These are phyloP conservation scores for Lepidocyrtinus sp. DNA, from an alignment of 2,888 invertebrate species.

Conservation along the genomic window DNA sequence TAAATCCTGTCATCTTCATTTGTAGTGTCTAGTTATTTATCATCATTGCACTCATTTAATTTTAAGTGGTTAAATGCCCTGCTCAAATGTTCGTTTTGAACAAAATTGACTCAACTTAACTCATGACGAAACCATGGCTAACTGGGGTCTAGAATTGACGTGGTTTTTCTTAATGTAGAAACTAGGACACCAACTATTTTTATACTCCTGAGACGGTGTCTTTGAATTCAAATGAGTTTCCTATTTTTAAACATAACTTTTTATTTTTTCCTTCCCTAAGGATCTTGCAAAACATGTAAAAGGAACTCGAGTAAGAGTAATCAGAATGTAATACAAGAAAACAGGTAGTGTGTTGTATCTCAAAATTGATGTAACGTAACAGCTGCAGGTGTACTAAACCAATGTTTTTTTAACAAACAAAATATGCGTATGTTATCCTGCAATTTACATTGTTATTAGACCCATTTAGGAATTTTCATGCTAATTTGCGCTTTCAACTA, in stretches of 20 bases:
- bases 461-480: conserved; percentile 14
- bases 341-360: background rate
- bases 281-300: background rate
- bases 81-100: no score
- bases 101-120: no score
- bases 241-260: background rate
- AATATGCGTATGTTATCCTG: background rate
- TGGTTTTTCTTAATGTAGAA: background rate
- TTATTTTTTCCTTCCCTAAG: background rate
- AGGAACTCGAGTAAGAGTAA: background rate
- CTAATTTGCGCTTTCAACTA: conserved; percentile 32
- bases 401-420: background rate
- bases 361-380: background rate
- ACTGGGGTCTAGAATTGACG: no score
- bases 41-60: no score
- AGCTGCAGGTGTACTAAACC: background rate
- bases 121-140: no score
- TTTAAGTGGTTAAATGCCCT: no score
- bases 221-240: background rate
- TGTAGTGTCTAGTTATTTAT: no score
- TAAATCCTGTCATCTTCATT: no score
- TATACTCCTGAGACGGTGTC: background rate
- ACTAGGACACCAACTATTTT: background rate
- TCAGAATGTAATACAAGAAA: background rate
- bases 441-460: background rate